Conservation (phyloP, 2,888 invertebrate genomes). For the Periphyllus acericola region DNA sequence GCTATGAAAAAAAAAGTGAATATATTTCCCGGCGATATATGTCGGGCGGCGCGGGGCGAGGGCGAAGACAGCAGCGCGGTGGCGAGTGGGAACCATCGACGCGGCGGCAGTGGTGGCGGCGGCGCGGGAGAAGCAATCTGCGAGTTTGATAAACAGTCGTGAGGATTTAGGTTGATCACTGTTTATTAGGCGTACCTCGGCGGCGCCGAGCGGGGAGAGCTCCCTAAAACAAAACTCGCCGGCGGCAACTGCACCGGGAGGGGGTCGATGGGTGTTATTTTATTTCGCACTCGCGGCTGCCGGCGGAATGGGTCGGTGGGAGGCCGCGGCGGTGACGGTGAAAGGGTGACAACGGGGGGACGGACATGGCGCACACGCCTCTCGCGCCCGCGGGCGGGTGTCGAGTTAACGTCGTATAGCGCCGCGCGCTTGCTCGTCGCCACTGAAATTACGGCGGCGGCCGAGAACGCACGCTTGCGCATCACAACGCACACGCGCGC, state of each 20-base stretch:
- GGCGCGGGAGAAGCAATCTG: conserved; percentile 34
- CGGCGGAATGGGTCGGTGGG: neutral
- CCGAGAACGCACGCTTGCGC: neutral
- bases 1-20: neutral
- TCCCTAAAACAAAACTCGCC: neutral
- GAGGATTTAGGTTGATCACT: conserved; percentile 58
- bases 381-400: neutral
- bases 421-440: neutral
- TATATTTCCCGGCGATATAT: neutral
- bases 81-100: too few relatives aligned
- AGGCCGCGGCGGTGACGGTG: neutral
- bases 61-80: neutral
- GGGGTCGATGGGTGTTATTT: conserved; percentile 43
- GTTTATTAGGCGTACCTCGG: conserved; percentile 54
- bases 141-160: conserved; percentile 58
- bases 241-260: neutral
- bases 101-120: neutral
- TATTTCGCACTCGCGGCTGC: neutral
- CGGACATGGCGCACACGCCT: conserved; percentile 45
- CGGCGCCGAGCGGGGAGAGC: neutral
- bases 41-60: neutral
- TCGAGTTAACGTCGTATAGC: conserved; percentile 11
- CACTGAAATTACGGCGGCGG: neutral
- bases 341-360: conserved; percentile 48
- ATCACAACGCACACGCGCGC: neutral